Conservation (phyloP, 1,140 invertebrate genomes). For the Megalonaias nervosa region DNA sequence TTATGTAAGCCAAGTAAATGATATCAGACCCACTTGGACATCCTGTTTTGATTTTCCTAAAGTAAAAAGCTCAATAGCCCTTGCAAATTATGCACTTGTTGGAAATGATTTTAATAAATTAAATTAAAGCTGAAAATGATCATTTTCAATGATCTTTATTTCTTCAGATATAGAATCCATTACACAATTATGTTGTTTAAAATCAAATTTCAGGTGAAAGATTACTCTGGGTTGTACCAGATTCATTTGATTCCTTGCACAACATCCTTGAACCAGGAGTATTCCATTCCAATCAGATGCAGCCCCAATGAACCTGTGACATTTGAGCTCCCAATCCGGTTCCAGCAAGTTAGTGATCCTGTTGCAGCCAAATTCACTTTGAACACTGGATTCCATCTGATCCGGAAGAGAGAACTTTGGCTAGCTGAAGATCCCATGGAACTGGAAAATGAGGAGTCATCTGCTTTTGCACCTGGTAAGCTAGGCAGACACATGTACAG, state of each 20-base stretch:
- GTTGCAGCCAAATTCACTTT: constrained; percentile 67
- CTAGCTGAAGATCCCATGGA: constrained; percentile 55
- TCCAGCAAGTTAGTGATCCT: constrained; percentile 71
- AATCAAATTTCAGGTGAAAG: constrained; percentile 57
- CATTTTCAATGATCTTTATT: too few species aligned
- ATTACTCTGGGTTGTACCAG: constrained; percentile 70
- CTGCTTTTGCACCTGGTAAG: constrained; percentile 63
- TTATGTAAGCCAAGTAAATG: too few species aligned
- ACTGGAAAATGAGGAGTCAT: constrained; percentile 51
- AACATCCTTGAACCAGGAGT: constrained; percentile 55
- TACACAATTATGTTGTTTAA: too few species aligned
- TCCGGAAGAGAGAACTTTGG: constrained; percentile 67
- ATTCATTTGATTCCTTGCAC: constrained; percentile 70
- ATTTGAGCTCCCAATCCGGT: constrained; percentile 70
- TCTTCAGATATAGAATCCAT: too few species aligned
- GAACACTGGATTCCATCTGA: constrained; percentile 67
- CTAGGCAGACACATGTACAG: too few species aligned
- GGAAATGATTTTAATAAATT: too few species aligned
- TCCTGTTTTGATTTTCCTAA: too few species aligned
- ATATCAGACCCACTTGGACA: too few species aligned
- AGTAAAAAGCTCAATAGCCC: too few species aligned
- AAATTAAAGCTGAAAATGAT: too few species aligned
- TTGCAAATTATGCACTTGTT: too few species aligned
- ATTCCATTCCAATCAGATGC: constrained; percentile 60
- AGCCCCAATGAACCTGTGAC: constrained; percentile 62